Conservation (phyloP, 2,888 invertebrate species). For the Andrena flavipes region DNA sequence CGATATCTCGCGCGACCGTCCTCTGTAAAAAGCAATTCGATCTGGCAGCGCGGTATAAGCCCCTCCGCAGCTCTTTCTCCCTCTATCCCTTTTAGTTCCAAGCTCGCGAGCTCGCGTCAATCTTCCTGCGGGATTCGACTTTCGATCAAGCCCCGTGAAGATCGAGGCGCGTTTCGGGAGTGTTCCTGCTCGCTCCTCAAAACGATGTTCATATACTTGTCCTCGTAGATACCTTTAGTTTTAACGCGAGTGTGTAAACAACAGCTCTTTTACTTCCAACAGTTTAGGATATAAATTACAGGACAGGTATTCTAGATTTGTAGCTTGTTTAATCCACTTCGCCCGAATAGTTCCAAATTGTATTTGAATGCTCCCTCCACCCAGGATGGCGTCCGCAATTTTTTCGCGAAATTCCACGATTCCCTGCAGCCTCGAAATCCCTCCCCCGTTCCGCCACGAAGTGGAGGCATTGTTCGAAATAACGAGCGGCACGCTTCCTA, state of each 20-base stretch:
- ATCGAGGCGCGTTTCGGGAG: background rate
- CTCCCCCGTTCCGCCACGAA: constrained; percentile 19
- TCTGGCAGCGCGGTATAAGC: constrained; percentile 70
- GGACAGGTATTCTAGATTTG: no score
- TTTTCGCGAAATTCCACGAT: background rate
- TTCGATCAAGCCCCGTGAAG: constrained; percentile 1
- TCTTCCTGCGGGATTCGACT: constrained; percentile 43
- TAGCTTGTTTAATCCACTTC: no score
- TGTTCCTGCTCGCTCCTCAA: no score
- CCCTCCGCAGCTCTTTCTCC: constrained; percentile 3
- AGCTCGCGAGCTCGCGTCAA: constrained; percentile 31
- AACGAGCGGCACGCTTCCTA: constrained; percentile 37
- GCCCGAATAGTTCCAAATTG: no score
- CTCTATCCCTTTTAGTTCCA: constrained; percentile 22
- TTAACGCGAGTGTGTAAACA: no score
- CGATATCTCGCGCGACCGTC: constrained; percentile 79
- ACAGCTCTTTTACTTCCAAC: no score
- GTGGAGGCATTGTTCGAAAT: constrained; percentile 46
- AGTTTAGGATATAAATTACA: no score
- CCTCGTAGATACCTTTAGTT: no score
- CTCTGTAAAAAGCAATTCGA: constrained; percentile 79
- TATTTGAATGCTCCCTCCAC: no score
- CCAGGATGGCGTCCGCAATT: background rate
- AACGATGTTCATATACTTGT: no score
- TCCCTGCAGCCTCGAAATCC: background rate